Conservation (phyloP, 2,888 invertebrate species). For the Orchesellides sinensis region DNA sequence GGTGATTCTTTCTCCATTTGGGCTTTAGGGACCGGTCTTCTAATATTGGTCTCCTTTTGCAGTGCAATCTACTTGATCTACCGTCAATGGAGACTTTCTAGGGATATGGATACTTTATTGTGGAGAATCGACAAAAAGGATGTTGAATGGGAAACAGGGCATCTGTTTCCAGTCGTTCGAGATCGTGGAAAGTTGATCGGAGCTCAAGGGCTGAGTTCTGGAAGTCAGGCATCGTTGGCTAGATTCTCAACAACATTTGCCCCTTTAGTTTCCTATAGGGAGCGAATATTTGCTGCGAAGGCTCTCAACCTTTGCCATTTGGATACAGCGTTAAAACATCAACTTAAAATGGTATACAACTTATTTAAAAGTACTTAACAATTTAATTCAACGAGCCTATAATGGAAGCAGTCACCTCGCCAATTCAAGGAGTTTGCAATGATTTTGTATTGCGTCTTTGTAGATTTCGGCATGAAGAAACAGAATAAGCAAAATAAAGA, state of each 20-base stretch:
- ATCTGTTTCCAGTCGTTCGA: conserved; percentile 63
- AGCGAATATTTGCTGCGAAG: conserved; percentile 91
- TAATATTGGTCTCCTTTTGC: conserved; percentile 12
- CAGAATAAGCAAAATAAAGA: too few species aligned
- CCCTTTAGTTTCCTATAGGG: conserved; percentile 92
- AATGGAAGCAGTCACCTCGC: too few species aligned
- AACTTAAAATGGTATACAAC: conserved; percentile 65
- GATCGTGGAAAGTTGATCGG: conserved; percentile 41
- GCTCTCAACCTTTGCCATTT: conserved; percentile 79
- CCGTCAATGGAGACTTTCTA: conserved; percentile 96
- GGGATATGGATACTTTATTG: conserved; percentile 92
- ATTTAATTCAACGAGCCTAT: too few species aligned
- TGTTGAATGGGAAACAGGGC: conserved; percentile 80
- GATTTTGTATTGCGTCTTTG: too few species aligned
- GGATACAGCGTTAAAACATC: conserved; percentile 67
- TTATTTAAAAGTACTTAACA: too few species aligned
- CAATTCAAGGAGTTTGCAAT: too few species aligned
- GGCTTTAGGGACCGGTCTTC: conserved; percentile 35
- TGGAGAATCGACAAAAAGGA: conserved; percentile 97
- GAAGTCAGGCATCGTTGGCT: conserved; percentile 69
- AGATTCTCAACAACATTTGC: conserved; percentile 93
- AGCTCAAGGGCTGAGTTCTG: conserved; percentile 34
- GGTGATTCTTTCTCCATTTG: conserved; percentile 56
- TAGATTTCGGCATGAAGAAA: too few species aligned
- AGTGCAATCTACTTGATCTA: conserved; percentile 80